phyloP scores from a whole-genome alignment of 2,113 vertebrate genomes.

The Amphilophus citrinellus region DNA sequence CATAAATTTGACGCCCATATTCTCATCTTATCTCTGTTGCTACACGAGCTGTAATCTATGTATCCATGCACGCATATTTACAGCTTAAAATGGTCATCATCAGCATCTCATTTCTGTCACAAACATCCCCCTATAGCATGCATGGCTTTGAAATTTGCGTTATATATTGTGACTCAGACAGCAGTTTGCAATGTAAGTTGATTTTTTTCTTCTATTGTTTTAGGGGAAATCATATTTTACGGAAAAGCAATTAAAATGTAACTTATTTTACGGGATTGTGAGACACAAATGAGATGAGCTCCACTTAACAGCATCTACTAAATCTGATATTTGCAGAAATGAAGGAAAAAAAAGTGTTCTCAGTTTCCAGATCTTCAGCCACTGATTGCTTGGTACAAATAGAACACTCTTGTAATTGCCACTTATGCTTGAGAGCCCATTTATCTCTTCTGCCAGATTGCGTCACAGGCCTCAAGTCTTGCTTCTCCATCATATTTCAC shows the following conservation, averaged over 20 bases:
- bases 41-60: not conserved
- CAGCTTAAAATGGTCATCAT: constrained; percentile 22
- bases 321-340: constrained; percentile 34
- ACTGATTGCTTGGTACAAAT: constrained; percentile 54
- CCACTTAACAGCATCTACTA: constrained; percentile 16
- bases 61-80: not conserved
- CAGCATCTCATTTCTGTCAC: not conserved
- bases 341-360: constrained; percentile 10
- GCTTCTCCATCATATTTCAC: constrained; percentile 12
- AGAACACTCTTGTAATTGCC: constrained; percentile 65
- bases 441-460: constrained; percentile 54
- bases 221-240: not conserved
- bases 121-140: not conserved
- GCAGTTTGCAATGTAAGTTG: not conserved
- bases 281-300: constrained; percentile 6
- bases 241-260: constrained; percentile 10
- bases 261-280: not conserved
- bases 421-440: constrained; percentile 61
- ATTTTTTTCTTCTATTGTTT: not conserved
- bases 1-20: not conserved
- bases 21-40: not conserved
- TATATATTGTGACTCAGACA: not conserved
- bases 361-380: constrained; percentile 35
- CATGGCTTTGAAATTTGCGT: not conserved
- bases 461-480: constrained; percentile 27